Evolutionary conservation across 2,113 vertebrate species (phyloP).

Genomic region (Pseudolaguvia tuberculata): DNA sequence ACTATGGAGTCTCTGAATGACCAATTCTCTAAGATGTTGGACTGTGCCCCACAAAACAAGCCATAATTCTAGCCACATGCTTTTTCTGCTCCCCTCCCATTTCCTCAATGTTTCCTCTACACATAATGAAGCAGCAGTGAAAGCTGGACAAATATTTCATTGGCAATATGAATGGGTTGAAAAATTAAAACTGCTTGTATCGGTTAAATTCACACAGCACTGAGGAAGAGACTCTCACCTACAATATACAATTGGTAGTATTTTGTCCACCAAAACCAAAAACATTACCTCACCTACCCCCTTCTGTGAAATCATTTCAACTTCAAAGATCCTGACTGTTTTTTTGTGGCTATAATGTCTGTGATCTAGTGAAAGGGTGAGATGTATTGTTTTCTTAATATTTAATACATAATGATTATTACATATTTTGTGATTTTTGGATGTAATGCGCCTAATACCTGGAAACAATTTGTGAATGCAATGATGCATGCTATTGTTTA

Average conservation of each 20-base stretch:
- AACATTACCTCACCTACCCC: constrained; percentile 59
- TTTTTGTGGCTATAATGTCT: constrained; percentile 42
- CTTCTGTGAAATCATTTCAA: constrained; percentile 59
- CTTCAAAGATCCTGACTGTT: constrained; percentile 57
- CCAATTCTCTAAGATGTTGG: constrained; percentile 34
- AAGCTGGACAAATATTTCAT: constrained; percentile 51
- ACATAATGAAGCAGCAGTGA: constrained; percentile 44
- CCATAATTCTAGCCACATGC: constrained; percentile 39
- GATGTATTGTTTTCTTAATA: constrained; percentile 52
- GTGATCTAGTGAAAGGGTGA: constrained; percentile 32
- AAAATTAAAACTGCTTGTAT: constrained; percentile 38
- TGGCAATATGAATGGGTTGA: constrained; percentile 44
- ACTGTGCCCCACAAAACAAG: constrained; percentile 29
- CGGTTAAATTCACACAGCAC: constrained; percentile 40
- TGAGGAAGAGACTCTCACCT: constrained; percentile 55
- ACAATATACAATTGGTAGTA: constrained; percentile 54
- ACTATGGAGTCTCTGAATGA: constrained; percentile 14
- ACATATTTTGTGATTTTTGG: constrained; percentile 58
- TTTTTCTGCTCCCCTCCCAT: constrained; percentile 31
- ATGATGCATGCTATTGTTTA: constrained; percentile 52
- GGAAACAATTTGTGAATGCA: constrained; percentile 56
- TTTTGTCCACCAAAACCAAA: constrained; percentile 49
- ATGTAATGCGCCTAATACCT: constrained; percentile 43
- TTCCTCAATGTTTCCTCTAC: constrained; percentile 42
- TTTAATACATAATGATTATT: constrained; percentile 49